Base-by-base conservation (phyloP, 2,113 vertebrate species). In the Glaucomys volans region DNA sequence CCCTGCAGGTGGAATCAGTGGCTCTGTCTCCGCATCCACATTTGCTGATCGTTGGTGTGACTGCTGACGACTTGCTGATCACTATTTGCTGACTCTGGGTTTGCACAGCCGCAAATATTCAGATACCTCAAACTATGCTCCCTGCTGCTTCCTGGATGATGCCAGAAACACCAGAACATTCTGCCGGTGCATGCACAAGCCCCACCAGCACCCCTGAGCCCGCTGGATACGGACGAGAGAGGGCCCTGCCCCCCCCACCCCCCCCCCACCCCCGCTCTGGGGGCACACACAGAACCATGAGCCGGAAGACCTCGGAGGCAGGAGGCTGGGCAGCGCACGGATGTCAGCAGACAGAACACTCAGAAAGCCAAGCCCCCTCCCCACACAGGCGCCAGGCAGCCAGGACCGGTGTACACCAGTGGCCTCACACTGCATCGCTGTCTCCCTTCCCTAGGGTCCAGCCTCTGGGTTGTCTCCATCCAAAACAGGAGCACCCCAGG, bases 231-330 rank as follows among this genome's bases (percentile, higher is more conserved):
- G 82, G 88, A 77, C 40, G 85, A 62, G 79, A 84, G 74, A 72
- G 37, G 20, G 81, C 92, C 83, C 92, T 90, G 80, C 91, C 85
- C n/a, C n/a, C n/a, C n/a, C n/a, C n/a, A n/a, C n/a, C n/a, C n/a
- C n/a, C n/a, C n/a, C n/a, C n/a, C n/a, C n/a, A n/a, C n/a, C n/a
- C n/a, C n/a, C n/a, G n/a, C n/a, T n/a, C n/a, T n/a, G n/a, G n/a
- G n/a, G n/a, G n/a, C n/a, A n/a, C n/a, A n/a, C n/a, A 94, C 74
- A 28, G 71, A 76, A 18, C 3, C 18, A 86, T 93, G 50, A 90
- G 59, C 74, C 88, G 35, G 81, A 52, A 90, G 85, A 50, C 74
- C 26, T 5, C 0, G 2, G 35, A 30, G 91, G 80, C 32, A 0
- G 62, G 79, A 5, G 4, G 90, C 92, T 18, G 24, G 81, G 50